Evolutionary conservation across 2,797 vertebrate genomes (phyloP).

Genomic region (Mionectes olivaceus): DNA sequence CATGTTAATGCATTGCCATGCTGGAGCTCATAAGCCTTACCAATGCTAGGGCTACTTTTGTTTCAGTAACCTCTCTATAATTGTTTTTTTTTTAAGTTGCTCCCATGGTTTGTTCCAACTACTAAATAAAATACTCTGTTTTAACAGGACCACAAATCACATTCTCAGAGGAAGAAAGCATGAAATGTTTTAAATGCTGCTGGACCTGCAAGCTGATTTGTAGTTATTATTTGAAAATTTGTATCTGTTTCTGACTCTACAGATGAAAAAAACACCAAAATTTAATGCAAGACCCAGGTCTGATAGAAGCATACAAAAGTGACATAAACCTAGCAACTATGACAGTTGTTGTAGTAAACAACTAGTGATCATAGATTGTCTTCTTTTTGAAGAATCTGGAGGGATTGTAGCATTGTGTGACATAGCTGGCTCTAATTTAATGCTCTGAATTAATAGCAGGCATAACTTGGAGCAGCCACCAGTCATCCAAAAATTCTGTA

Average conservation of each 20-base stretch:
- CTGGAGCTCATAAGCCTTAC: conserved; percentile 39
- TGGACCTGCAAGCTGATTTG: neutral
- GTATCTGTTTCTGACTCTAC: neutral
- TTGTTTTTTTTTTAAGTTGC: conserved; percentile 35
- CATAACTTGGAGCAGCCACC: neutral
- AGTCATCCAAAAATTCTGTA: neutral
- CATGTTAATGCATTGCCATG: conserved; percentile 32
- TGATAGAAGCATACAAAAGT: neutral
- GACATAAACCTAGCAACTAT: neutral
- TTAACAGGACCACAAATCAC: neutral
- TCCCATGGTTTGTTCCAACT: conserved; percentile 35
- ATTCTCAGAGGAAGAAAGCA: neutral
- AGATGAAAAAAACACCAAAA: neutral
- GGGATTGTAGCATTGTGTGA: neutral
- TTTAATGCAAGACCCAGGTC: neutral
- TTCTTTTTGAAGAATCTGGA: neutral
- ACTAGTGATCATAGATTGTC: neutral
- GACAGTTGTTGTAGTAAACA: neutral
- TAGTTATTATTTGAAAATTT: neutral
- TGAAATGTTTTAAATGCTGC: neutral
- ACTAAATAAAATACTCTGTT: neutral
- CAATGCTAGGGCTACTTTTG: conserved; percentile 30
- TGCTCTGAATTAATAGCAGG: neutral
- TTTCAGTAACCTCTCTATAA: conserved; percentile 47
- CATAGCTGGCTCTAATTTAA: neutral